Conservation (phyloP, 23 tunicate species). For the Phallusia fumigata region DNA sequence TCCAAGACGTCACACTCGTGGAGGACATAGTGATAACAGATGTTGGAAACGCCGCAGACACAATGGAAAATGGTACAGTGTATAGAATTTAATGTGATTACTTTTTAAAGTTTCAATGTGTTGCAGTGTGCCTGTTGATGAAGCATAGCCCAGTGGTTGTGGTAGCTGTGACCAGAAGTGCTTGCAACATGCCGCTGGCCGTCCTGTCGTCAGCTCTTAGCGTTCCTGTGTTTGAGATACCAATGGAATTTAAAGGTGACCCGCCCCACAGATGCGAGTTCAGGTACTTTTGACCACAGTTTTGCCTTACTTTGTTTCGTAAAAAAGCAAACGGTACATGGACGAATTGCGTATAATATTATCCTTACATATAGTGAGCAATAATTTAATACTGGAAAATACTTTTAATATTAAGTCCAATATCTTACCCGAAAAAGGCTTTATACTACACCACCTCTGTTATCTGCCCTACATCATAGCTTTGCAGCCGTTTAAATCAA, state of each 20-base stretch:
- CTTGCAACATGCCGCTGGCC: not conserved
- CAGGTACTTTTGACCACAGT: not conserved
- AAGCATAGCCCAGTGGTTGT: not conserved
- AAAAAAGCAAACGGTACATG: too few relatives aligned
- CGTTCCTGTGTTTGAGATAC: slow-evolving; percentile 12
- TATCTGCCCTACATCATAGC: too few relatives aligned
- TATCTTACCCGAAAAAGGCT: too few relatives aligned
- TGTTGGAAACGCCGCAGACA: not conserved
- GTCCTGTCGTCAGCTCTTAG: slow-evolving; percentile 23
- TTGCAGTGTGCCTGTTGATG: not conserved
- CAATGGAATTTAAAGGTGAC: not conserved
- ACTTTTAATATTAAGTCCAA: too few relatives aligned
- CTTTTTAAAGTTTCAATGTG: not conserved
- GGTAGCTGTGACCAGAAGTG: slow-evolving; percentile 10
- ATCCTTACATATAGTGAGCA: too few relatives aligned
- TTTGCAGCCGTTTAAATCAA: too few relatives aligned
- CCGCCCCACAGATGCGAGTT: slow-evolving; percentile 1
- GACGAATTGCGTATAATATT: too few relatives aligned
- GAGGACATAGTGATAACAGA: slow-evolving; percentile 11
- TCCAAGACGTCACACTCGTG: not conserved
- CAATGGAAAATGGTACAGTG: slow-evolving; percentile 9
- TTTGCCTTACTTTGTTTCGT: too few relatives aligned
- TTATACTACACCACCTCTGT: too few relatives aligned
- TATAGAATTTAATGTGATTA: not conserved
- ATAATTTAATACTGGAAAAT: too few relatives aligned